Evolutionary conservation across 2,888 invertebrate genomes (phyloP).

Genomic region (Diabrotica balteata): DNA sequence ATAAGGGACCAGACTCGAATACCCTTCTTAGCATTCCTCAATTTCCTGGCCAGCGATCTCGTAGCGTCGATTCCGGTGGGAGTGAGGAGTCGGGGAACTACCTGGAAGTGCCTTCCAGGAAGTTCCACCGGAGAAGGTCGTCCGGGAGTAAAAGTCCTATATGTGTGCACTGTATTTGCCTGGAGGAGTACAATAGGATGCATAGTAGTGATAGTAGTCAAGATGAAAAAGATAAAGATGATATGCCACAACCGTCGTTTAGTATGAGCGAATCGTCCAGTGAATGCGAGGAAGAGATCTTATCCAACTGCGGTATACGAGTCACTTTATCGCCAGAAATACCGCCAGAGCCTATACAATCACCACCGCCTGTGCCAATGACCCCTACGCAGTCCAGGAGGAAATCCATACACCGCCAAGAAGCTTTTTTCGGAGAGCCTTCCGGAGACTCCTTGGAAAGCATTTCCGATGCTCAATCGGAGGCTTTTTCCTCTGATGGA

Average conservation of each 20-base stretch:
- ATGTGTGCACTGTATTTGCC: conserved; percentile 79
- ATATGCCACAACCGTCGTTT: conserved; percentile 51
- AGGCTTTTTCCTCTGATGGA: conserved; percentile 58
- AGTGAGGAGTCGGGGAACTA: conserved; percentile 71
- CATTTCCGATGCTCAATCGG: conserved; percentile 63
- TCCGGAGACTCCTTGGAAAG: conserved; percentile 71
- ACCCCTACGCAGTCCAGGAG: conserved; percentile 62
- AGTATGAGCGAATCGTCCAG: conserved; percentile 65
- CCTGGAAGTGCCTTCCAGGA: conserved; percentile 63
- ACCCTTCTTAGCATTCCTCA: conserved; percentile 72
- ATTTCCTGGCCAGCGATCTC: conserved; percentile 73
- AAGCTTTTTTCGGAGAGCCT: conserved; percentile 81
- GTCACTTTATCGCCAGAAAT: conserved; percentile 70
- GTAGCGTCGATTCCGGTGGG: conserved; percentile 81
- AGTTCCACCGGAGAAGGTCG: conserved; percentile 70
- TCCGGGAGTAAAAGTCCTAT: conserved; percentile 70
- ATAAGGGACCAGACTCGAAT: conserved; percentile 51
- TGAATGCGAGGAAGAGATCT: conserved; percentile 55
- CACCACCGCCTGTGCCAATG: conserved; percentile 50
- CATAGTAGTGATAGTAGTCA: conserved; percentile 20
- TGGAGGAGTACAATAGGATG: conserved; percentile 73
- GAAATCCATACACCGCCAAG: conserved; percentile 81
- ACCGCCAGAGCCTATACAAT: conserved; percentile 59
- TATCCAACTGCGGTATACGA: conserved; percentile 67
- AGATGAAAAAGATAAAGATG: conserved; percentile 39